A percentile compares a stretch with the other conserved stretches of the same genome.
Conservation (phyloP, 2,888 invertebrate species). For the Laspeyria flexula region DNA sequence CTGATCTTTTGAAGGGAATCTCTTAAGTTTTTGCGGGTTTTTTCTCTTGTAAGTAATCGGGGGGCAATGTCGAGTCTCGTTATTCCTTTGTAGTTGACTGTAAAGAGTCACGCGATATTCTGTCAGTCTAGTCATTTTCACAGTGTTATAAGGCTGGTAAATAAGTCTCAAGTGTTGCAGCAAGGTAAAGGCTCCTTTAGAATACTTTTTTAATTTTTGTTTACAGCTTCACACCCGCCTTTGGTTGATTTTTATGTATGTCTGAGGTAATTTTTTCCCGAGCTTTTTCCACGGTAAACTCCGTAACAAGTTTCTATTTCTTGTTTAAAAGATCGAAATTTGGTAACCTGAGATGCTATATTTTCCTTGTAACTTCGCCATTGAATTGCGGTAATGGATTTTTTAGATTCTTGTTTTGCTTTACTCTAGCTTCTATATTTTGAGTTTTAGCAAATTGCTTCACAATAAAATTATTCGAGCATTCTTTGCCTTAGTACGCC, state of each 20-base stretch:
- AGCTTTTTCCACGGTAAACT: slow-evolving; percentile 9
- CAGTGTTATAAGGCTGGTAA: too few relatives aligned
- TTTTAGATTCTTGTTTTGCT: slow-evolving; percentile 24
- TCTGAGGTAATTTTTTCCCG: slow-evolving; percentile 19
- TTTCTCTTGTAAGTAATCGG: too few relatives aligned
- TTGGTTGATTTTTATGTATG: slow-evolving; percentile 1
- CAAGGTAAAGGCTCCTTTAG: not conserved
- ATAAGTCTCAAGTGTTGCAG: too few relatives aligned
- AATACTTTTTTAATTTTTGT: not conserved
- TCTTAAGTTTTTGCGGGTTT: too few relatives aligned
- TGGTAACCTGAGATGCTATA: slow-evolving; percentile 28
- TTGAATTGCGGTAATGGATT: slow-evolving; percentile 29
- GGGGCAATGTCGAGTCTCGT: too few relatives aligned
- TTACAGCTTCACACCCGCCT: not conserved
- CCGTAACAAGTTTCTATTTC: slow-evolving; percentile 18
- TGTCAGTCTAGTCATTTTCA: too few relatives aligned
- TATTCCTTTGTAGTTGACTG: too few relatives aligned
- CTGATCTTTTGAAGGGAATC: too few relatives aligned
- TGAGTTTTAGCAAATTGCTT: slow-evolving; percentile 5
- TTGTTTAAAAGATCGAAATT: slow-evolving; percentile 24
- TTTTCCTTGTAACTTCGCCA: slow-evolving; percentile 21
- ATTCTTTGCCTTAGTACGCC: too few relatives aligned
- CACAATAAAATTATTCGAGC: too few relatives aligned
- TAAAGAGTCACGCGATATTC: too few relatives aligned
- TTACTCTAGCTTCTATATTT: slow-evolving; percentile 8